Evolutionary conservation across 2,888 invertebrate species (phyloP), one percentile per base, ranked within the genome.

Genomic region (Congeria kusceri): DNA sequence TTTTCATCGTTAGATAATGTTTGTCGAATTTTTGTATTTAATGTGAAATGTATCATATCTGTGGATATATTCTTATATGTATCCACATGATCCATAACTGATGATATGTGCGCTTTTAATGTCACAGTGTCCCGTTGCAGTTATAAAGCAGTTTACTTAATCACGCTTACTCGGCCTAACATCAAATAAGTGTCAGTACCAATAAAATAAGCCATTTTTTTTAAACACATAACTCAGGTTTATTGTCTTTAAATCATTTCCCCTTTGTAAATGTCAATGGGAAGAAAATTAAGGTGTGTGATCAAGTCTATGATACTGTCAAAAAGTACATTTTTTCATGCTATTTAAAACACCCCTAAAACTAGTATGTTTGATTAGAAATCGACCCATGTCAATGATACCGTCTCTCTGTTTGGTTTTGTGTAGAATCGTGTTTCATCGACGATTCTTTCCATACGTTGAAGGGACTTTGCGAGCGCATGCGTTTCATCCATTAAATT

Each of bases 191-290:
- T 27, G 29, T 64, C 71, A 18, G 44, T 65, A 65, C 23, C 49
- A 25, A 25, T 13, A 28, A 65, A 69, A 77, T 80, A 77, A 77
- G 76, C 76, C 76, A 80, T 73, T 80, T 39, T 39, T n/a, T 80
- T 46, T 74, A 67, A 72, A 73, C 76, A 76, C 72, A 77, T 80
- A 80, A 76, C 67, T 76, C 76, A 80, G 67, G 66, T 29, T 29
- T 53, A 57, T 47, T 58, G 79, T 57, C 25, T 66, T 70, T 66
- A 65, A 59, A 65, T 74, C 79, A 74, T 47, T 59, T 32, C 32
- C 58, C 65, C 59, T 62, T 74, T 59, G 44, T 49, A 58, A 29
- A 46, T 77, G 80, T 80, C 80, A 80, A 80, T 80, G 76, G 76
- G 61, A 28, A 56, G 59, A 77, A 73, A 73, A 69, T 80, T 75